Conservation (phyloP, 2,888 invertebrate genomes). For the Drosophila tanythrix region DNA sequence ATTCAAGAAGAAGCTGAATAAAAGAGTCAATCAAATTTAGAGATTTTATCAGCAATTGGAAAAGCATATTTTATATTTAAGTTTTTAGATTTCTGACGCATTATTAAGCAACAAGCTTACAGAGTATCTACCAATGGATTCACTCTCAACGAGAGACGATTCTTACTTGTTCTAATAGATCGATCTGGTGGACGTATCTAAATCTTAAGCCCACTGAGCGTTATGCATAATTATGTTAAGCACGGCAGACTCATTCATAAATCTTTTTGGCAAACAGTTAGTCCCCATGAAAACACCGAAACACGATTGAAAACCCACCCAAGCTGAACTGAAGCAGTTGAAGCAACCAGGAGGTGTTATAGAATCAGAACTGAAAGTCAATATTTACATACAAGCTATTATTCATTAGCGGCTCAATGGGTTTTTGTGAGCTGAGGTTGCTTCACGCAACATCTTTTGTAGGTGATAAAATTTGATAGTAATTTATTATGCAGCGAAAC, state of each 20-base stretch:
- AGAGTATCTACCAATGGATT: neutral
- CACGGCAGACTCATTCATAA: conserved; percentile 69
- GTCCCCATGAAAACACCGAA: neutral
- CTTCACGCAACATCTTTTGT: conserved; percentile 62
- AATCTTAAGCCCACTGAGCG: conserved; percentile 26
- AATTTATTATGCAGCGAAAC: conserved; percentile 63
- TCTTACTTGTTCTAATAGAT: conserved; percentile 43
- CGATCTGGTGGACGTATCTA: conserved; percentile 41
- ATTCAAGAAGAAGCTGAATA: neutral
- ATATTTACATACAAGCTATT: conserved; percentile 67
- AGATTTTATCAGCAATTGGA: neutral
- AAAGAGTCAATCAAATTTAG: neutral
- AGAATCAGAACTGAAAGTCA: conserved; percentile 24
- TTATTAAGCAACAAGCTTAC: neutral
- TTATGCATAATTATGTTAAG: conserved; percentile 70
- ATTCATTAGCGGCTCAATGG: conserved; percentile 60
- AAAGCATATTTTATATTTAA: neutral
- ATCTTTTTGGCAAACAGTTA: conserved; percentile 58
- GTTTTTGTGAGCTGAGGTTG: conserved; percentile 43
- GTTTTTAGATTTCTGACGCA: neutral
- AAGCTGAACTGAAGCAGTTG: conserved; percentile 3
- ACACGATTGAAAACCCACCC: conserved; percentile 12
- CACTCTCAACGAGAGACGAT: neutral
- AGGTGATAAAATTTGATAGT: conserved; percentile 73
- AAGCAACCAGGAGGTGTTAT: neutral